Percentiles rank a stretch among this genome's conserved stretches.
Evolutionary conservation across 2,888 invertebrate species (phyloP).

Genomic region (Pseudolycoriella hygida): DNA sequence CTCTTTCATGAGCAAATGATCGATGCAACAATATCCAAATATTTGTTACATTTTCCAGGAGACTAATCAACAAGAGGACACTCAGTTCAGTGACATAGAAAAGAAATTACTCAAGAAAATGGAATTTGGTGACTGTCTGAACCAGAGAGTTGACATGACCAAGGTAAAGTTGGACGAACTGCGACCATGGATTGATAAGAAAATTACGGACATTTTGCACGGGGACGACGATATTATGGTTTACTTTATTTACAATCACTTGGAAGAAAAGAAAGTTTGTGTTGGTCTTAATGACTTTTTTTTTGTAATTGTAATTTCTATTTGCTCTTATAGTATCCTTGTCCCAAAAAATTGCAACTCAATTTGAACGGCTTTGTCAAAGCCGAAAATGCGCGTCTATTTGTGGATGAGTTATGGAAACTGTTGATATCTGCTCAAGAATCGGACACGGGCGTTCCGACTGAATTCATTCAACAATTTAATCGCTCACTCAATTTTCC

Average conservation of each 20-base stretch:
- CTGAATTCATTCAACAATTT: constrained; percentile 83
- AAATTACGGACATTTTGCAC: constrained; percentile 87
- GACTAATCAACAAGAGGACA: constrained; percentile 96
- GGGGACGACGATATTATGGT: constrained; percentile 98
- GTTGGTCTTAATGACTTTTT: not conserved
- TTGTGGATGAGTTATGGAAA: constrained; percentile 97
- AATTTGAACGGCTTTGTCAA: constrained; percentile 98
- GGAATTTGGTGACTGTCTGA: constrained; percentile 90
- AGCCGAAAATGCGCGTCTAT: constrained; percentile 90
- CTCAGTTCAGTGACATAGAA: constrained; percentile 98
- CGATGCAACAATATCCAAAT: too few relatives aligned
- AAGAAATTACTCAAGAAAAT: constrained; percentile 97
- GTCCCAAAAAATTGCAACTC: constrained; percentile 98
- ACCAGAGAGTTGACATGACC: constrained; percentile 92
- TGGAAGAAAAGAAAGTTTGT: constrained; percentile 64
- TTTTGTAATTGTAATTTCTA: not conserved
- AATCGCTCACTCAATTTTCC: too few relatives aligned
- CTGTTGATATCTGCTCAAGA: constrained; percentile 88
- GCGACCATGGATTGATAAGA: constrained; percentile 97
- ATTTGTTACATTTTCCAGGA: too few relatives aligned
- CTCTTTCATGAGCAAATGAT: too few relatives aligned
- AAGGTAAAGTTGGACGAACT: constrained; percentile 95
- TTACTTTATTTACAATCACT: constrained; percentile 96
- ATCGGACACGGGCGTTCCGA: constrained; percentile 88
- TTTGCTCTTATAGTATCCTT: constrained; percentile 58